Percentiles rank a stretch among this genome's conserved stretches.
Conservation (phyloP, 2,888 invertebrate species). For the Volucella zonaria region DNA sequence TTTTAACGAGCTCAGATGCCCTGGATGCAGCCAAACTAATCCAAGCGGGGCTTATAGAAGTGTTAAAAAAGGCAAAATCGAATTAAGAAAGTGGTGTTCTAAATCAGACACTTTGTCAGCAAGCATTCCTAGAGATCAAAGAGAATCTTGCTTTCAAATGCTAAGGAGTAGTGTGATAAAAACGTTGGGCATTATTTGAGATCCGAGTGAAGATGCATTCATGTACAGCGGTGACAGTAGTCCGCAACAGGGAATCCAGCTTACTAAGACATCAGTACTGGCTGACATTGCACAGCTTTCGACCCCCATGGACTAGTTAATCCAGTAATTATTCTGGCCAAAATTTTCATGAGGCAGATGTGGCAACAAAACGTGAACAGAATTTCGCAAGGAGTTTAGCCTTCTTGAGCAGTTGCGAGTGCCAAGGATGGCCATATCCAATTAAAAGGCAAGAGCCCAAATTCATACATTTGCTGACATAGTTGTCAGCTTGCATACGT, state of each 20-base stretch:
- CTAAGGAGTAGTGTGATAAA: slow-evolving; percentile 41
- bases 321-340: background rate
- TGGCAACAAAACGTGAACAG: too few relatives aligned
- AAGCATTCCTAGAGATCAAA: slow-evolving; percentile 23
- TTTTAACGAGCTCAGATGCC: slow-evolving; percentile 41
- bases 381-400: too few relatives aligned
- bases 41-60: slow-evolving; percentile 14
- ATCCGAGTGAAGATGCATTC: slow-evolving; percentile 46
- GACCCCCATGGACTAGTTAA: slow-evolving; percentile 73
- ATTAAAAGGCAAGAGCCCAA: too few relatives aligned
- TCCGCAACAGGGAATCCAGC: background rate
- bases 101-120: slow-evolving; percentile 13
- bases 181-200: slow-evolving; percentile 66
- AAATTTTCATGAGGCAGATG: too few relatives aligned
- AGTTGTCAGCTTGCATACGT: too few relatives aligned
- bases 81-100: slow-evolving; percentile 48
- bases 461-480: too few relatives aligned
- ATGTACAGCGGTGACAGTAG: slow-evolving; percentile 11
- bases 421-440: too few relatives aligned
- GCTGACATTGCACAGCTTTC: slow-evolving; percentile 74
- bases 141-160: slow-evolving; percentile 47
- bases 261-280: slow-evolving; percentile 74
- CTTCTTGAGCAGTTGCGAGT: too few relatives aligned
- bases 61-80: slow-evolving; percentile 39
- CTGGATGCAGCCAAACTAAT: slow-evolving; percentile 25